Conservation (phyloP, 2,888 invertebrate species). For the Ichneumoninae sp. region DNA sequence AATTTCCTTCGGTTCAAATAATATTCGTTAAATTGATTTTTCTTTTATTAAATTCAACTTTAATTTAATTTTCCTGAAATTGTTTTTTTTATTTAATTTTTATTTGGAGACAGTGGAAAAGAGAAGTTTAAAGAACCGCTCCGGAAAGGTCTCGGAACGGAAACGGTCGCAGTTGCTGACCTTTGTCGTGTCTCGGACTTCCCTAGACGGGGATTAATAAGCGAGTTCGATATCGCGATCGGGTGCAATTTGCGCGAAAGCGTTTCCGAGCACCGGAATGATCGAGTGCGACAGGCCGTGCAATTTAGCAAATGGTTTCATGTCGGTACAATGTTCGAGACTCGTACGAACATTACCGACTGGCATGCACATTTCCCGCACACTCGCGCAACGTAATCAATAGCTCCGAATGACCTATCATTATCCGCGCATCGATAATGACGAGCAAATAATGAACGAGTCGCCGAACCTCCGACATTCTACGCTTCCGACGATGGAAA, state of each 20-base stretch:
- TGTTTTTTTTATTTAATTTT: too few species aligned
- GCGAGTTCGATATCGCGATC: background rate
- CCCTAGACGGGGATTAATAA: background rate
- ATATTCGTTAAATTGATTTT: too few species aligned
- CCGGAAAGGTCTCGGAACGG: too few species aligned
- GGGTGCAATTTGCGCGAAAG: too few species aligned
- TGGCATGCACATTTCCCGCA: background rate
- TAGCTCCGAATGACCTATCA: background rate
- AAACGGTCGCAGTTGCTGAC: too few species aligned
- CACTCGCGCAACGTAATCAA: background rate
- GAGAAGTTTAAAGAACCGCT: too few species aligned
- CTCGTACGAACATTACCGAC: background rate
- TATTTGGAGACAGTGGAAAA: too few species aligned
- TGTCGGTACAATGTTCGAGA: background rate
- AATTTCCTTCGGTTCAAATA: too few species aligned
- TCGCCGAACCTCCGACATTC: background rate
- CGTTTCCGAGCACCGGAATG: too few species aligned
- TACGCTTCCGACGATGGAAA: background rate
- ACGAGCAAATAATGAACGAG: background rate
- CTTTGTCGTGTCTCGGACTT: too few species aligned
- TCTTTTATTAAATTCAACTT: too few species aligned
- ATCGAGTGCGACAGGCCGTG: background rate
- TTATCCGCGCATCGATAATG: slow-evolving; percentile 2
- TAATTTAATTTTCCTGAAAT: too few species aligned
- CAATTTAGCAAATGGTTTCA: background rate